These are phyloP conservation scores for Sussaba pulchella DNA, from an alignment of 2,888 invertebrate species.

Conservation along the genomic window DNA sequence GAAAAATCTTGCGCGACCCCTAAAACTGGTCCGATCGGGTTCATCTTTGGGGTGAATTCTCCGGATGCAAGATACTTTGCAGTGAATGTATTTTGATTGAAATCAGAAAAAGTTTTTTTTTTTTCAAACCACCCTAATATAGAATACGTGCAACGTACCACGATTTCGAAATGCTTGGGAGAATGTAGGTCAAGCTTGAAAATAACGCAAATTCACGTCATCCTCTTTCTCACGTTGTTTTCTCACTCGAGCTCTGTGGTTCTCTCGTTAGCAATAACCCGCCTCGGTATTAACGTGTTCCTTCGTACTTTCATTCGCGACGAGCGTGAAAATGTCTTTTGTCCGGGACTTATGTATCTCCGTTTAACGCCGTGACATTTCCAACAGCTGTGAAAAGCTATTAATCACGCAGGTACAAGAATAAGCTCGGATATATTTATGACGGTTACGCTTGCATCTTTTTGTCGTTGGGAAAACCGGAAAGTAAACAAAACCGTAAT, in stretches of 20 bases:
- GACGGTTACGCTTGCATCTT: no score
- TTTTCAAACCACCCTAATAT: no score
- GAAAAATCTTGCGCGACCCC: no score
- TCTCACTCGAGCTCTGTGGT: constrained; percentile 42
- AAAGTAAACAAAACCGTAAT: no score
- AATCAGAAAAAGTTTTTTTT: no score
- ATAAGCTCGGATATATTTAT: no score
- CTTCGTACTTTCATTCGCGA: constrained; percentile 55
- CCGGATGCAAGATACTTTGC: no score
- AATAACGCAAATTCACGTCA: constrained; percentile 74
- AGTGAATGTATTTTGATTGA: no score
- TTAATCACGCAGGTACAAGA: not conserved
- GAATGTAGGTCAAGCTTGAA: constrained; percentile 74
- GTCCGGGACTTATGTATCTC: constrained; percentile 26
- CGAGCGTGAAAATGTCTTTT: constrained; percentile 42
- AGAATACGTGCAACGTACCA: constrained; percentile 1
- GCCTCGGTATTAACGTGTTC: constrained; percentile 66
- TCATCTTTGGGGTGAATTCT: no score
- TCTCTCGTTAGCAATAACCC: constrained; percentile 45
- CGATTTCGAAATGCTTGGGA: constrained; percentile 60
- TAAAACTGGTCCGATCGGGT: no score
- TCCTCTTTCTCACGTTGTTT: constrained; percentile 53
- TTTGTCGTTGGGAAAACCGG: no score
- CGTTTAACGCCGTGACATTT: not conserved
- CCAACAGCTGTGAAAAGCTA: constrained; percentile 3